Evolutionary conservation across 2,797 vertebrate genomes (phyloP), one percentile per base, ranked within the genome.

Genomic region (Xiphorhynchus erythropygius): DNA sequence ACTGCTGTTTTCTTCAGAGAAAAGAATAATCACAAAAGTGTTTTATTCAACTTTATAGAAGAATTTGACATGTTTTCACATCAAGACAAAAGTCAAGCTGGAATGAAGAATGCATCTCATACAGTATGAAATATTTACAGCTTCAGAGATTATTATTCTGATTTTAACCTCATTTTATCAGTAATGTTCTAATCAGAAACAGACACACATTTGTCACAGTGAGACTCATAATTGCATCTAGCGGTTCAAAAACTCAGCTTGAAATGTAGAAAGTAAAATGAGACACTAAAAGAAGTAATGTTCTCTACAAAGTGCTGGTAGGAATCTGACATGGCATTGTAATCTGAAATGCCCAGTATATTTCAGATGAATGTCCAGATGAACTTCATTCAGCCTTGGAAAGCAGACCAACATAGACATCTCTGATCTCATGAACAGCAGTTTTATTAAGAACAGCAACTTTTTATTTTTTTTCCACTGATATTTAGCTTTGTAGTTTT

Each of bases 81-180:
- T 81, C 62, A 91, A 78, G 68, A 42, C 13, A 78, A 53, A 95
- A 83, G 24, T 89, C 71, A 89, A 67, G 15, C 46, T 91, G 49
- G 3, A 93, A 93, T 42, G 53, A 94, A 71, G 50, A 91, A 89
- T 5, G 1, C n/a, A 33, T 84, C 28, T 87, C 39, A 79, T 78
- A 44, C 4, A 33, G 64, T 37, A 63, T 75, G 13, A 94, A 96
- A 88, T 73, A 93, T 92, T 96, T 91, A 87, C 41, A 84, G 13
- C 21, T 19, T 83, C 35, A 55, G 35, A 83, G n/a, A 91, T 89
- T 47, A 59, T 83, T 93, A 93, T 91, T 93, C 76, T 88, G 79
- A 59, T 84, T 94, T 94, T 92, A 94, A 80, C 62, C 73, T 91
- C 39, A 27, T 90, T 97, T 94, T 57, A 65, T 85, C 56, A 85